These are phyloP conservation scores for Ornithorhynchus anatinus DNA, from an alignment of 2,113 vertebrate genomes.

Conservation along the genomic window DNA sequence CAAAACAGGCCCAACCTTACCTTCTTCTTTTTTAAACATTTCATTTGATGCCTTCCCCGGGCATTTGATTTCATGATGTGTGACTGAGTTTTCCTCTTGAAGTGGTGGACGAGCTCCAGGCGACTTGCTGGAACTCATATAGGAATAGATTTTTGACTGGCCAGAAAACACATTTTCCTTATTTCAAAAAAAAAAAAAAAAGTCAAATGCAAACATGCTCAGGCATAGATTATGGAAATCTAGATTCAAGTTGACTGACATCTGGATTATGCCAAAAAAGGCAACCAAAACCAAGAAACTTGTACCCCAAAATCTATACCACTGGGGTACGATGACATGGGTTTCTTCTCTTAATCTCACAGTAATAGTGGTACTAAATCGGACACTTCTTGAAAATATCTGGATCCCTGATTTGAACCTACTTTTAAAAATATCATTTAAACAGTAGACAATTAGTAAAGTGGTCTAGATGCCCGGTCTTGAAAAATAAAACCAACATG, in stretches of 20 bases:
- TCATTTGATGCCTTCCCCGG: conserved; percentile 70
- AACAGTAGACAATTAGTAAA: too few species aligned
- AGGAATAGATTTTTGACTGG: conserved; percentile 75
- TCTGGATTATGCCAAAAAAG: neutral
- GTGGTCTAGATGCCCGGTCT: too few species aligned
- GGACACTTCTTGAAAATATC: neutral
- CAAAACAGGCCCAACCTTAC: conserved; percentile 52
- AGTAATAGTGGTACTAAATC: neutral
- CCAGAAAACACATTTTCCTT: conserved; percentile 77
- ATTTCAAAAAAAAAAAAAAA: too few species aligned
- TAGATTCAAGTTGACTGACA: neutral
- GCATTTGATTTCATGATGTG: conserved; percentile 80
- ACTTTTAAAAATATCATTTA: too few species aligned
- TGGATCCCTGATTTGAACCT: neutral
- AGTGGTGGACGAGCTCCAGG: conserved; percentile 78
- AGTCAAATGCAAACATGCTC: conserved; percentile 42
- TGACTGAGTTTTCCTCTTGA: conserved; percentile 82
- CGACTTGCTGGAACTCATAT: conserved; percentile 76
- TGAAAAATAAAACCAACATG: too few species aligned
- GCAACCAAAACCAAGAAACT: neutral
- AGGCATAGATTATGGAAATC: conserved; percentile 7
- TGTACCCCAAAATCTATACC: neutral
- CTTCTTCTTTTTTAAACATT: conserved; percentile 72
- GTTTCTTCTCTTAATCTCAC: neutral
- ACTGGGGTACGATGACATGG: neutral